phyloP scores from a whole-genome alignment of 64 coral and sea anemone species.

The Cladopsammia gracilis region DNA sequence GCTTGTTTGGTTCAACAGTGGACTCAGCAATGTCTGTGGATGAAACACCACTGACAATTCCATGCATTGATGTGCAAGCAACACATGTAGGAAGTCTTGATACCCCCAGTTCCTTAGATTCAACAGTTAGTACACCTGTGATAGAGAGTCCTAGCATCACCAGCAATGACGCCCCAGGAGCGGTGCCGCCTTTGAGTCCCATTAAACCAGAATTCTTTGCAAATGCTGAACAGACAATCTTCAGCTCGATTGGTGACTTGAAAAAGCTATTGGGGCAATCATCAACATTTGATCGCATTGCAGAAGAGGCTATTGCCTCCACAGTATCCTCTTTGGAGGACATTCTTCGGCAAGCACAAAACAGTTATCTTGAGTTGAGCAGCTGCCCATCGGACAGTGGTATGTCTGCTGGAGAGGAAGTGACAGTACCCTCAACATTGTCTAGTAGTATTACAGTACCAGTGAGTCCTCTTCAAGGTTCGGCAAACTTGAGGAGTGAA shows the following conservation, averaged over 20 bases:
- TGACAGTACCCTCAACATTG: background rate
- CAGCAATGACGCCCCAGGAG: background rate
- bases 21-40: background rate
- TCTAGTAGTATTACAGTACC: background rate
- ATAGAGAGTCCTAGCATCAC: background rate
- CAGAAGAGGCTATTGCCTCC: constrained; percentile 16
- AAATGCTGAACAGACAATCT: constrained; percentile 28
- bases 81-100: background rate
- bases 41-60: background rate
- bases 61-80: background rate
- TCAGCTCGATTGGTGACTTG: constrained; percentile 35
- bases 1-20: background rate
- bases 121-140: background rate
- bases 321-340: constrained; percentile 12
- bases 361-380: background rate
- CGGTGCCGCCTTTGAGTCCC: background rate
- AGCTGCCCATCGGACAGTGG: constrained; percentile 41
- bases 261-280: background rate
- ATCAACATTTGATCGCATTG: constrained; percentile 36
- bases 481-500: background rate
- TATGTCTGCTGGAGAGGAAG: constrained; percentile 13
- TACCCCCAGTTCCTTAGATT: background rate
- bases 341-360: constrained; percentile 13
- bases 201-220: constrained; percentile 21
- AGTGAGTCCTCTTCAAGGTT: background rate